Evolutionary conservation across 2,888 invertebrate genomes (phyloP), one percentile per base, ranked within the genome.

Genomic region (Thecocarcelia acutangulata): DNA sequence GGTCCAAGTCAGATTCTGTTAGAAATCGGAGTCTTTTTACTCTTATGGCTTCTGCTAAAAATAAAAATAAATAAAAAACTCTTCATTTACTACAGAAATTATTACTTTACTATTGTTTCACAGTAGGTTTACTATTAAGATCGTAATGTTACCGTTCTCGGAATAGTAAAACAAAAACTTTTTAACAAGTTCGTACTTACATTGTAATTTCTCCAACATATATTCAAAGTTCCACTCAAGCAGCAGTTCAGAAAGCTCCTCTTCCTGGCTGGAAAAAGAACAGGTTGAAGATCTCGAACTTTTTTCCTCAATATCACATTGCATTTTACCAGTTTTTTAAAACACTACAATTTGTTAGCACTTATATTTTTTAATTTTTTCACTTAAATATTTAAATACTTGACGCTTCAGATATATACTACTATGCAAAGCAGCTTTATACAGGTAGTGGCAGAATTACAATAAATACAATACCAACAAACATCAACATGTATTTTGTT

Each of bases 221-320:
- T 44, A 42, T n/a, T 24, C 42, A 44, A 61, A 61, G 24, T 61
- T 44, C 59, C 59, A 61, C 21, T 61, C 24, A 54, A 24, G 24
- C 13, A 54, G 54, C 28, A 28, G 6, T 28, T 6, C 6, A 28
- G 28, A 28, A 28, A 28, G 28, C 28, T 28, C 28, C 28, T 28
- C 28, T 28, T 28, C 28, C 6, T 54, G 54, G 28, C 54, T 54
- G 28, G 54, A 54, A 54, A 54, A n/a, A 28, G 54, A 54, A 54
- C 54, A 54, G n/a, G 28, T 54, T 33, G 54, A 28, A 15, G 54
- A 54, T 15, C 13, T 3, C n/a, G 21, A 1, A 52, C 52, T 24
- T 8, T 52, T 52, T 19, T 52, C 52, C 3, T n/a, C 15, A 44
- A n/a, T 44, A 2, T n/a, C n/a, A 44, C 15, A n/a, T 15, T 44